Conservation (phyloP, 1,140 invertebrate species). For the Maniola jurtina region DNA sequence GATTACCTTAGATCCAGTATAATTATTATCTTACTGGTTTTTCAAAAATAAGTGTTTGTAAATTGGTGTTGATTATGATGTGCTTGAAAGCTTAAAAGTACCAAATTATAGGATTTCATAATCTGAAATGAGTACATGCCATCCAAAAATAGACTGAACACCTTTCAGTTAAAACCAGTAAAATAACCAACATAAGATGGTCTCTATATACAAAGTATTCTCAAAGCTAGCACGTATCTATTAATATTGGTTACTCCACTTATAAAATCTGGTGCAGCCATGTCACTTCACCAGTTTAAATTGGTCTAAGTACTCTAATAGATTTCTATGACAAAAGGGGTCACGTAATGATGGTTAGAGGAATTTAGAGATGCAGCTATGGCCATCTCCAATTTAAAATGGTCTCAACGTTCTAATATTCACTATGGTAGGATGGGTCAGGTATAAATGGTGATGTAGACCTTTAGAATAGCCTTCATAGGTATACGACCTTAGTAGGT, state of each 20-base stretch:
- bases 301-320: not conserved
- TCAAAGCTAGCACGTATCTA: not conserved
- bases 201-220: not conserved
- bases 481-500: constrained; percentile 13
- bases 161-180: not conserved
- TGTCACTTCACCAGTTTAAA: not conserved
- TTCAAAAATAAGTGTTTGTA: too few species aligned
- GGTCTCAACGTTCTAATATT: not conserved
- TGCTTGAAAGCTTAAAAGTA: too few species aligned
- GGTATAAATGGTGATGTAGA: not conserved
- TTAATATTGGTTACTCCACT: not conserved
- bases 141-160: not conserved
- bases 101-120: not conserved
- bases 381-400: constrained; percentile 1
- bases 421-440: not conserved
- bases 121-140: not conserved
- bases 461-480: constrained; percentile 3
- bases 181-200: not conserved
- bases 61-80: not conserved
- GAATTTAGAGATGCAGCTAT: not conserved
- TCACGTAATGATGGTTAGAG: not conserved
- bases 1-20: too few species aligned
- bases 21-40: too few species aligned
- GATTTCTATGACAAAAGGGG: not conserved
- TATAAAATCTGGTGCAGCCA: not conserved